Conservation (phyloP, 2,888 invertebrate genomes). For the Lucinisca nassula region DNA sequence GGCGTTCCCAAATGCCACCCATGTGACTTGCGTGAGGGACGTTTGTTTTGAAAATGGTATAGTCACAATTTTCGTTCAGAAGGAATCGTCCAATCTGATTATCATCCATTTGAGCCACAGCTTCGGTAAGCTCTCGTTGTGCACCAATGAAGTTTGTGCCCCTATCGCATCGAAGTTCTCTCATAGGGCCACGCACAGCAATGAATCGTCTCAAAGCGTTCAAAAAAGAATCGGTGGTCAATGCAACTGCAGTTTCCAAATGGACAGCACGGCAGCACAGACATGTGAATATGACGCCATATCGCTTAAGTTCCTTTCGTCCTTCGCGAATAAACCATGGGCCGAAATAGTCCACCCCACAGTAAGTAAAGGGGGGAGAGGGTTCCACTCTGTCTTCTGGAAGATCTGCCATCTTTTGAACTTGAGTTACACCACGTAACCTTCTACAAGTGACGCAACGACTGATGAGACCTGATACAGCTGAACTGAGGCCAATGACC, state of each 20-base stretch:
- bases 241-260: not conserved
- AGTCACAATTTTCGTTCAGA: conserved; percentile 10
- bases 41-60: conserved; percentile 61
- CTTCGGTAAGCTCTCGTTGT: conserved; percentile 36
- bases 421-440: too few relatives aligned
- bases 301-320: too few relatives aligned
- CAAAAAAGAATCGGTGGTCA: conserved; percentile 53
- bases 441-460: too few relatives aligned
- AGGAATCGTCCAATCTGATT: conserved; percentile 29
- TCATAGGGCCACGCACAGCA: conserved; percentile 36
- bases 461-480: too few relatives aligned
- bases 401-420: too few relatives aligned
- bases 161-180: conserved; percentile 55
- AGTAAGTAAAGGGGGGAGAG: too few relatives aligned
- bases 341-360: too few relatives aligned
- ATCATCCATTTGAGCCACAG: not conserved
- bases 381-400: too few relatives aligned
- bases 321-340: too few relatives aligned
- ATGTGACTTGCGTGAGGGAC: conserved; percentile 73
- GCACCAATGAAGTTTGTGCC: conserved; percentile 66
- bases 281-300: too few relatives aligned
- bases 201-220: conserved; percentile 51
- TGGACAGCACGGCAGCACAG: too few relatives aligned
- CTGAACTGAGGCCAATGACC: too few relatives aligned
- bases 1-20: conserved; percentile 76